These are phyloP conservation scores for Hydropsyche betteni DNA, from an alignment of 2,888 invertebrate genomes.

Conservation along the genomic window DNA sequence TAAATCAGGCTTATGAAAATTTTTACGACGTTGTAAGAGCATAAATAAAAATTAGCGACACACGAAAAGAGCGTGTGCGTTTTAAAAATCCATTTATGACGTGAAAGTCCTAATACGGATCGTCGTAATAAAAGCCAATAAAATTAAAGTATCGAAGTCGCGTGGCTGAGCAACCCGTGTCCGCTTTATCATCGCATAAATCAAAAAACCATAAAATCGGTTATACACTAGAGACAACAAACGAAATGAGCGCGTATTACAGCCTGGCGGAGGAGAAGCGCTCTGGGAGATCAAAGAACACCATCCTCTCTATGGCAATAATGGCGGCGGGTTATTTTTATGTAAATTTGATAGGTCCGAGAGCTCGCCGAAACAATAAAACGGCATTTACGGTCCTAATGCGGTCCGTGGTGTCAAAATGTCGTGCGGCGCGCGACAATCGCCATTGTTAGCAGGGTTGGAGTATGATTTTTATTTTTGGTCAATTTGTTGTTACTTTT, in stretches of 20 bases:
- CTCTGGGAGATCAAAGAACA: conserved; percentile 4
- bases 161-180: conserved; percentile 27
- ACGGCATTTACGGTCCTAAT: conserved; percentile 28
- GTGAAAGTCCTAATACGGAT: conserved; percentile 21
- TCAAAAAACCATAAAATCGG: conserved; percentile 29
- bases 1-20: conserved; percentile 9
- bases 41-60: conserved; percentile 11
- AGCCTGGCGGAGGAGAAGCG: not conserved
- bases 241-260: not conserved
- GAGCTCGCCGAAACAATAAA: conserved; percentile 17
- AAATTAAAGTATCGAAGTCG: conserved; percentile 24
- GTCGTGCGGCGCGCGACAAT: conserved; percentile 10
- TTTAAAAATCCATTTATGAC: conserved; percentile 27
- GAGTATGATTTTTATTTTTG: not conserved
- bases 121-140: conserved; percentile 27
- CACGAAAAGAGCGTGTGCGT: conserved; percentile 1
- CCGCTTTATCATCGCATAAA: conserved; percentile 28
- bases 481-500: too few relatives aligned
- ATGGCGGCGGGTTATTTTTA: conserved; percentile 28
- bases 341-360: conserved; percentile 25
- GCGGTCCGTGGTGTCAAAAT: conserved; percentile 25
- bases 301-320: not conserved
- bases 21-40: conserved; percentile 3
- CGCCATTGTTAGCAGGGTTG: not conserved
- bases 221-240: conserved; percentile 9